A percentile compares a stretch with the other conserved stretches of the same genome.
Evolutionary conservation across 2,888 invertebrate genomes (phyloP).

Genomic region (Epicampocera succincta): DNA sequence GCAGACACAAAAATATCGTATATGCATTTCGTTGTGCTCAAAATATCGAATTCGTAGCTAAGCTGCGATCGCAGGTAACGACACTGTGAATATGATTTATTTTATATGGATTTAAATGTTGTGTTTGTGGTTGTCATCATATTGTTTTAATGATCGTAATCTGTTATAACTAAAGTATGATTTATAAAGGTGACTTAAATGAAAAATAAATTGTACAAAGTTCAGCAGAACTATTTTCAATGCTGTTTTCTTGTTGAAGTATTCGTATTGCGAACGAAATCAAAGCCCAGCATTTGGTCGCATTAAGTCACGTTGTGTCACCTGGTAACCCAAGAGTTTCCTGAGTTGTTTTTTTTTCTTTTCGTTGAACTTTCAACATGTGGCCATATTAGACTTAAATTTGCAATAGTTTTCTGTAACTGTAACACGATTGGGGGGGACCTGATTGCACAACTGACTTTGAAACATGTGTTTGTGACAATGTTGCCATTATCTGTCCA

Average conservation of each 20-base stretch:
- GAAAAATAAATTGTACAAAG: slow-evolving; percentile 7
- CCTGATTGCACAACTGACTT: slow-evolving; percentile 18
- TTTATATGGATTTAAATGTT: slow-evolving; percentile 64
- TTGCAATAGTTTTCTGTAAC: slow-evolving; percentile 61
- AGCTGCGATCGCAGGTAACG: not conserved
- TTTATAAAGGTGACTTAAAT: slow-evolving; percentile 56
- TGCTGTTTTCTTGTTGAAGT: not conserved
- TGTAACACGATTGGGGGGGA: slow-evolving; percentile 58
- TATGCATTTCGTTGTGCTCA: not conserved
- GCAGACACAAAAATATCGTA: slow-evolving; percentile 13
- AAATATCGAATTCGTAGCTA: slow-evolving; percentile 21
- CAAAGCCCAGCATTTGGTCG: slow-evolving; percentile 18
- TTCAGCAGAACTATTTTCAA: not conserved
- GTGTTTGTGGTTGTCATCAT: slow-evolving; percentile 69
- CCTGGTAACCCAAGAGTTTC: slow-evolving; percentile 49
- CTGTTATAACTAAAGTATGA: slow-evolving; percentile 55
- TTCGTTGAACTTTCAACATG: slow-evolving; percentile 40
- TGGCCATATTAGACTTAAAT: slow-evolving; percentile 61
- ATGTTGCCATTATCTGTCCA: not conserved
- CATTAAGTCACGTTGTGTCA: slow-evolving; percentile 38
- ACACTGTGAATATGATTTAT: slow-evolving; percentile 65
- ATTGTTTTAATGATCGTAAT: slow-evolving; percentile 66
- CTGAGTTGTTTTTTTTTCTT: not conserved
- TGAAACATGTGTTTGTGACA: slow-evolving; percentile 40
- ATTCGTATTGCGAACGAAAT: slow-evolving; percentile 3